Conservation (phyloP, 2,113 vertebrate species). For the Pionites leucogaster region DNA sequence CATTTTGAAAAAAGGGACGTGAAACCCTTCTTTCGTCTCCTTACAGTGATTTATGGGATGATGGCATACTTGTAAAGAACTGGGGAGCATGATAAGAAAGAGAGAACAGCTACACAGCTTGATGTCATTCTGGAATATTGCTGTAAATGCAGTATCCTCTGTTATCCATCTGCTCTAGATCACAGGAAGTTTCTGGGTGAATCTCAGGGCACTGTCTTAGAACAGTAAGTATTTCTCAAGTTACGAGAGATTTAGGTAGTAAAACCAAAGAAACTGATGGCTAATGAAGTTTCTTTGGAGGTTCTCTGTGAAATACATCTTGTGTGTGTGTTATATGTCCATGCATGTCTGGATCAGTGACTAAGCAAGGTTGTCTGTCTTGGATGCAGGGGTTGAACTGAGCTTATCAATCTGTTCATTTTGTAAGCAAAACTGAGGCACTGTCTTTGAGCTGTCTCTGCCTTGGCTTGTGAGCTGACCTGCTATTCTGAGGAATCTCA, state of each 20-base stretch:
- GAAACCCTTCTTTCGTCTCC: background rate
- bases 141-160: background rate
- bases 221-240: background rate
- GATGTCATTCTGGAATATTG: background rate
- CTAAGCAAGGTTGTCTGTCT: background rate
- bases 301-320: background rate
- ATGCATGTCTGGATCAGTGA: background rate
- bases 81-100: background rate
- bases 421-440: background rate
- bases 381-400: background rate
- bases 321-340: rapidly evolving
- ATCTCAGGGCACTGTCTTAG: background rate
- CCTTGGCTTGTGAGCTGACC: background rate
- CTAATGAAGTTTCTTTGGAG: background rate
- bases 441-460: background rate
- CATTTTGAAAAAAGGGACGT: background rate
- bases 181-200: background rate
- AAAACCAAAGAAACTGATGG: background rate
- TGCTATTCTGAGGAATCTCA: background rate
- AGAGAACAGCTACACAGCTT: background rate
- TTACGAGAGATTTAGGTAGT: background rate
- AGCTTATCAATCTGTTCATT: background rate
- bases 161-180: rapidly evolving
- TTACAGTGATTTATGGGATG: background rate
- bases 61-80: background rate